Conservation (phyloP, 2,113 vertebrate species). For the Sardina pilchardus region DNA sequence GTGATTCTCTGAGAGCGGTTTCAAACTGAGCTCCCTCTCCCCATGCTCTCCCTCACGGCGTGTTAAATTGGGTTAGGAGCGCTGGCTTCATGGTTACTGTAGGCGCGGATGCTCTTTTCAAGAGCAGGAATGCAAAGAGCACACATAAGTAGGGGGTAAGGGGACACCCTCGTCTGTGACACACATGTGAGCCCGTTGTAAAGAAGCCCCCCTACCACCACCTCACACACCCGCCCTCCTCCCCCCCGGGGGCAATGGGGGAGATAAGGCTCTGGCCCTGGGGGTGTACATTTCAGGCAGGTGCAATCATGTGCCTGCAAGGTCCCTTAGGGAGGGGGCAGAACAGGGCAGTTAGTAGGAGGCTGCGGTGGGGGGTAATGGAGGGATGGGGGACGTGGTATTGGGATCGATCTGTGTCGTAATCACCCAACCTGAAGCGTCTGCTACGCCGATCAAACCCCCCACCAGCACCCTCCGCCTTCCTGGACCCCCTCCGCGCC, state of each 20-base stretch:
- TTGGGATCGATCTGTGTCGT: not conserved
- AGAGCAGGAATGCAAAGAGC: slow-evolving; percentile 27
- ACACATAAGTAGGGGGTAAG: slow-evolving; percentile 51
- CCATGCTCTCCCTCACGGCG: not conserved
- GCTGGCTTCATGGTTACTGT: slow-evolving; percentile 15
- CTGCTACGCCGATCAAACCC: slow-evolving; percentile 13
- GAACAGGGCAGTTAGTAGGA: slow-evolving; percentile 42
- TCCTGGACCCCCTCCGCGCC: slow-evolving; percentile 9
- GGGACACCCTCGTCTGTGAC: slow-evolving; percentile 55
- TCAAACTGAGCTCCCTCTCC: too few species aligned
- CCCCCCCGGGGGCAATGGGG: slow-evolving; percentile 40
- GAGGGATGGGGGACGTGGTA: slow-evolving; percentile 23
- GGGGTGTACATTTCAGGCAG: slow-evolving; percentile 74
- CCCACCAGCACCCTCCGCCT: slow-evolving; percentile 32
- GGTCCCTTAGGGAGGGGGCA: slow-evolving; percentile 57
- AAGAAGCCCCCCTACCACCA: slow-evolving; percentile 41
- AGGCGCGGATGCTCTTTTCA: slow-evolving; percentile 1
- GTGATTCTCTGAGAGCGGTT: not conserved
- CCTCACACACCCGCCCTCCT: not conserved
- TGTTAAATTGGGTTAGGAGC: slow-evolving; percentile 20
- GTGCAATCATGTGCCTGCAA: slow-evolving; percentile 62
- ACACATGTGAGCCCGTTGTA: slow-evolving; percentile 60
- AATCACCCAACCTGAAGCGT: not conserved
- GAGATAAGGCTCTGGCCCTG: slow-evolving; percentile 64
- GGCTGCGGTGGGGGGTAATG: slow-evolving; percentile 34